Conservation (phyloP, 2,888 invertebrate species). For the Xestia xanthographa region DNA sequence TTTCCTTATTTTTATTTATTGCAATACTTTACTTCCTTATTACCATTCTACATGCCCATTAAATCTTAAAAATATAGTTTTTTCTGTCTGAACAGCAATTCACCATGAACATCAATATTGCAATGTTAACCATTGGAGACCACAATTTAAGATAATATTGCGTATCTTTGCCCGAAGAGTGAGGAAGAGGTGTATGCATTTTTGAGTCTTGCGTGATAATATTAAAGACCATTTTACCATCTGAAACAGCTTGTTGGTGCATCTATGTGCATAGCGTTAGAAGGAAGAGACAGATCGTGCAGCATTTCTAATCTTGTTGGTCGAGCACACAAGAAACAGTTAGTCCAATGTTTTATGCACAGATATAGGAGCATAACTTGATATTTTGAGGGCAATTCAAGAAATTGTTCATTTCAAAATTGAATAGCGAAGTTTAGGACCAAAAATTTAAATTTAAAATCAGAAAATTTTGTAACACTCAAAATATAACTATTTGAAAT, state of each 20-base stretch:
- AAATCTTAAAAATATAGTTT: neutral
- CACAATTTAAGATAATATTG: neutral
- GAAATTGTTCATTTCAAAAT: neutral
- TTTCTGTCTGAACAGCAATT: constrained; percentile 33
- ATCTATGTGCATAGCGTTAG: constrained; percentile 76
- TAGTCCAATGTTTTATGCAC: constrained; percentile 76
- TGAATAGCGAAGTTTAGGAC: neutral
- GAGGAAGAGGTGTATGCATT: neutral
- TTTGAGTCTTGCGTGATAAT: neutral
- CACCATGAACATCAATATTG: neutral
- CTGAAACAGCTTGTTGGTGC: constrained; percentile 75
- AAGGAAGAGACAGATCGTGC: constrained; percentile 81
- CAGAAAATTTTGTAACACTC: neutral
- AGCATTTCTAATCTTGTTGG: constrained; percentile 86
- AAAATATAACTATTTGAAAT: neutral
- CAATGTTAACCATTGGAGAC: neutral
- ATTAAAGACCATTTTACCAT: constrained; percentile 70
- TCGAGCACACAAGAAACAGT: constrained; percentile 85
- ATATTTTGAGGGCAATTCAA: constrained; percentile 45
- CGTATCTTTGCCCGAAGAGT: neutral
- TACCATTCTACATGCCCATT: neutral
- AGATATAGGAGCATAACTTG: constrained; percentile 75
- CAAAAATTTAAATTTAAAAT: neutral
- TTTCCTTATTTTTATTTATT: neutral
- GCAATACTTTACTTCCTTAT: neutral